These are phyloP conservation scores for Odocoileus virginianus DNA, from an alignment of 2,113 vertebrate species.

Conservation along the genomic window DNA sequence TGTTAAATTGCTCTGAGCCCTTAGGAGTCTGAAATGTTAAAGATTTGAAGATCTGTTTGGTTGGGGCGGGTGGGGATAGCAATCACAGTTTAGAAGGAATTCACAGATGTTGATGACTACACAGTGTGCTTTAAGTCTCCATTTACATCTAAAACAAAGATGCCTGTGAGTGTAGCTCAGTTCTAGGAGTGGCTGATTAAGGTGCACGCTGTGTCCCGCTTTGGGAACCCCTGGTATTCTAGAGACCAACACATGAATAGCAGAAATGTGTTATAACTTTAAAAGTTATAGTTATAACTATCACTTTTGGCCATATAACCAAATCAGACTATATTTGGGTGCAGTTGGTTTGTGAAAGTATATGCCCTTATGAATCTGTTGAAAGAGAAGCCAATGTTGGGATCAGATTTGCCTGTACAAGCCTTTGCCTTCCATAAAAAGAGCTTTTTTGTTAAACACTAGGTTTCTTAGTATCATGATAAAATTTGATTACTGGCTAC, in stretches of 20 bases:
- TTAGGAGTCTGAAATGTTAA: slow-evolving; percentile 4
- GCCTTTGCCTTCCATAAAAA: background rate
- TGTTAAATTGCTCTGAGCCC: background rate
- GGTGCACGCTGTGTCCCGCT: background rate
- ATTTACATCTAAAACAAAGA: background rate
- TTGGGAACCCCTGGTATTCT: background rate
- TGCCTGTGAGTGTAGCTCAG: background rate
- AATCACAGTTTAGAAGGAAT: background rate
- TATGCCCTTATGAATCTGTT: background rate
- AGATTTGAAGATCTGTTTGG: background rate
- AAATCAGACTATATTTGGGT: background rate
- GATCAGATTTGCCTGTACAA: background rate
- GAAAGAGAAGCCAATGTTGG: background rate
- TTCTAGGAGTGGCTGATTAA: background rate
- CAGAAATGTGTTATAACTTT: background rate
- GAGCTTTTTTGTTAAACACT: slow-evolving; percentile 26
- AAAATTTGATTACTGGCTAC: slow-evolving; percentile 3
- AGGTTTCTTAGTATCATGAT: background rate
- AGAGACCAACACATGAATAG: background rate
- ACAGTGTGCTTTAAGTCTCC: background rate
- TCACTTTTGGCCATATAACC: background rate
- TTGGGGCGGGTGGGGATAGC: background rate
- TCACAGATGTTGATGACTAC: background rate
- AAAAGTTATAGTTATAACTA: background rate
- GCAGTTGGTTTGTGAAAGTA: background rate